Base-by-base conservation (phyloP, 2,888 invertebrate species). In the Cantharis nigra region DNA sequence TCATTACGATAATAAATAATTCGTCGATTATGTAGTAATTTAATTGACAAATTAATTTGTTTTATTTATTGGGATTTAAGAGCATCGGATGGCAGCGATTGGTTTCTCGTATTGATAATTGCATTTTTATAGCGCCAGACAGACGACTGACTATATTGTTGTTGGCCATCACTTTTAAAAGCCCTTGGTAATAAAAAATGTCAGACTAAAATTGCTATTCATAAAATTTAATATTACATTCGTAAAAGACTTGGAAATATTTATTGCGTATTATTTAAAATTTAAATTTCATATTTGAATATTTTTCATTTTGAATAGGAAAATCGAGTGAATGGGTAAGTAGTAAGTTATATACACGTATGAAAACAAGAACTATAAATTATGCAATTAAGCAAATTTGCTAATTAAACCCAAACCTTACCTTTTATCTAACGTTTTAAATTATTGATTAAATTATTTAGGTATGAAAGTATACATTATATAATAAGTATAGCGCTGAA, bases 151-250 rank as follows among this genome's bases (percentile, higher is more conserved):
- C 16, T 16, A 65, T 64, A 70, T 76, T 72, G 70, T 71, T 71
- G 72, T 67, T 67, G 74, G 71, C 63, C 64, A 16, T 63, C 23
- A 18, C 64, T 77, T 77, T 77, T 77, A 74, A 75, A 74, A 77
- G 73, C 71, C 64, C 77, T 49, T 13, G 14, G 63, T 69, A 71
- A 71, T 77, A 77, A 77, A 77, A 77, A 69, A 69, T 20, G 23
- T 20, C 33, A 33, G 33, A 33, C 33, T 33, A 33, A 33, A 33
- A 33, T 33, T 33, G 33, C 33, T 33, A 33, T 33, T 33, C 33
- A 33, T 33, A 33, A 33, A 33, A 33, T 33, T 33, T 33, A 33
- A 33, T 33, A 33, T 33, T 33, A 33, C 33, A 33, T 33, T 33
- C 33, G 33, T 33, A 33, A 33, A 33, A 33, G 33, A 33, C 33